A percentile compares a stretch with the other conserved stretches of the same genome.
Conservation (phyloP, 2,888 invertebrate genomes). For the Campoletis raptor region DNA sequence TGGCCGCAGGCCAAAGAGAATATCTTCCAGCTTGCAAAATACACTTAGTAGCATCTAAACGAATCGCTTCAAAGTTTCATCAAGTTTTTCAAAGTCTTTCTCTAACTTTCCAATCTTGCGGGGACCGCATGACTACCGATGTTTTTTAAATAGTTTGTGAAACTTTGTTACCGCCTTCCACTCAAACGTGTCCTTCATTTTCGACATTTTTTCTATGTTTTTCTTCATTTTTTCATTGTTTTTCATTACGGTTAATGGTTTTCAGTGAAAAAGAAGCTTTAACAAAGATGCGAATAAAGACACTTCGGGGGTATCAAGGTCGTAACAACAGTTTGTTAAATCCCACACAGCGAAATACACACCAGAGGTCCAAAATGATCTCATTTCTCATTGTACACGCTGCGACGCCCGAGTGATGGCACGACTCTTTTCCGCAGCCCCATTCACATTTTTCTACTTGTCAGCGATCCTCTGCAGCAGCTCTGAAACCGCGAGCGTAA, state of each 20-base stretch:
- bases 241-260: not conserved
- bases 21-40: conserved; percentile 5
- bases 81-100: conserved; percentile 2
- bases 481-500: conserved; percentile 30
- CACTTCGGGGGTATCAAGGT: conserved; percentile 5
- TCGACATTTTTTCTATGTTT: not conserved
- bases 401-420: conserved; percentile 50
- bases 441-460: conserved; percentile 42
- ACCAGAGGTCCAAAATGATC: conserved; percentile 40
- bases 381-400: conserved; percentile 35
- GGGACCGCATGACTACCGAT: no score
- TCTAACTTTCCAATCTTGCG: not conserved
- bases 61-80: conserved; percentile 28
- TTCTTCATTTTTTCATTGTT: not conserved
- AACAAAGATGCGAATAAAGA: not conserved
- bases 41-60: conserved; percentile 21
- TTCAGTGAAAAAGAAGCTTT: not conserved
- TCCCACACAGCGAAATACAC: not conserved
- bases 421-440: not conserved
- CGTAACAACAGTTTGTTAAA: conserved; percentile 15
- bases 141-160: not conserved
- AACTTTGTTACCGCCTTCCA: not conserved
- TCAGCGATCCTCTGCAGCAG: conserved; percentile 37
- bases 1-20: conserved; percentile 27
- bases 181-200: not conserved